Percentiles rank a stretch among this genome's conserved stretches.
These are phyloP conservation scores for Thalpophila matura DNA, from an alignment of 2,888 invertebrate species.

Conservation along the genomic window DNA sequence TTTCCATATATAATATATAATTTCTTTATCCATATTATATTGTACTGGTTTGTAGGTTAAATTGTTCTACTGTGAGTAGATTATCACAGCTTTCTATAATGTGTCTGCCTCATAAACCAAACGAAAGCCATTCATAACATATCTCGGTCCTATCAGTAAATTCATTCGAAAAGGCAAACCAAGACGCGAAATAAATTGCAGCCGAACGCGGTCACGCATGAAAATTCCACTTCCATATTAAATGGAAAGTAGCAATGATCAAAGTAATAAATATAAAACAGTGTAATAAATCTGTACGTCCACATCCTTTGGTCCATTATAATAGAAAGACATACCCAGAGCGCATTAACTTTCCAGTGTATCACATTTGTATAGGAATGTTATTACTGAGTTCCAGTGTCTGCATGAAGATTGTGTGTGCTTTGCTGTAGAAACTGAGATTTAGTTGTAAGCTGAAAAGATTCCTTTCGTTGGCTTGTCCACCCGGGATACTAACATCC, in stretches of 20 bases:
- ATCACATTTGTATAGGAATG: conserved; percentile 55
- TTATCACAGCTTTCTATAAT: not conserved
- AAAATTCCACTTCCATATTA: conserved; percentile 60
- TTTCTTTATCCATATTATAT: too few relatives aligned
- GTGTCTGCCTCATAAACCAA: conserved; percentile 7
- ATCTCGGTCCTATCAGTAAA: conserved; percentile 30
- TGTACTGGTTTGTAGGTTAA: not conserved
- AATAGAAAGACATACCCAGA: conserved; percentile 55
- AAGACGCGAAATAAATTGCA: conserved; percentile 51
- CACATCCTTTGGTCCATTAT: conserved; percentile 64
- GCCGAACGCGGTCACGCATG: conserved; percentile 51
- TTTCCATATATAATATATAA: too few relatives aligned
- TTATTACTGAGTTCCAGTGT: conserved; percentile 39
- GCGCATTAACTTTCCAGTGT: conserved; percentile 64
- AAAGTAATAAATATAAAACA: conserved; percentile 65
- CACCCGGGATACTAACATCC: not conserved
- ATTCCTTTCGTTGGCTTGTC: conserved; percentile 27
- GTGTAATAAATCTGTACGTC: conserved; percentile 63
- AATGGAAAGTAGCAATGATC: conserved; percentile 63
- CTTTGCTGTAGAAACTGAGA: conserved; percentile 29
- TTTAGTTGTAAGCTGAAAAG: conserved; percentile 37
- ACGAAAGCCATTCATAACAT: conserved; percentile 31
- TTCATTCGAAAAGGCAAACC: conserved; percentile 35
- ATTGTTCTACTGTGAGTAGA: not conserved
- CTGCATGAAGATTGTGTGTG: conserved; percentile 36